phyloP scores from a whole-genome alignment of 2,113 vertebrate species.

The Platysternon megacephalum region DNA sequence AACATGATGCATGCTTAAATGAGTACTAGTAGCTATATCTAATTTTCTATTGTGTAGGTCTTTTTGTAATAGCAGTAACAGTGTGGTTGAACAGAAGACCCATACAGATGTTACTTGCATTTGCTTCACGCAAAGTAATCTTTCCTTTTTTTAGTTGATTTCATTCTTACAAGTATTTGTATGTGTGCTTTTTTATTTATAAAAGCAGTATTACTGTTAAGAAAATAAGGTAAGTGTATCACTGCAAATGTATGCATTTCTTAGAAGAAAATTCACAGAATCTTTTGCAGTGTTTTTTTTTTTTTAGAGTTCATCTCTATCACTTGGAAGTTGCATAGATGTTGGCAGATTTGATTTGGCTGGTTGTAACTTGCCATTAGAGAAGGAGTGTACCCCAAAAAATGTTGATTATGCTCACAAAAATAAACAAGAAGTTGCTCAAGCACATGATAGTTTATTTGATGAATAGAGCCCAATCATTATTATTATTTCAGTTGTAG shows the following conservation, averaged over 20 bases:
- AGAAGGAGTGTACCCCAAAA: accelerated
- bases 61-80: not conserved
- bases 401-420: not conserved
- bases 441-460: not conserved
- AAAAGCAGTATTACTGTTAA: not conserved
- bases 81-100: not conserved
- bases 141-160: not conserved
- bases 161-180: not conserved
- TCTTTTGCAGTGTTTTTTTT: not conserved
- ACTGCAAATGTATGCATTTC: not conserved
- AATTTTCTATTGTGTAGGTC: not conserved
- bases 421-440: not conserved
- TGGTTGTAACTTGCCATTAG: not conserved
- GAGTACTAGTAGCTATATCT: not conserved
- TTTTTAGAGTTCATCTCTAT: not conserved
- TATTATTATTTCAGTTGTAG: not conserved
- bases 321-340: not conserved
- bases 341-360: not conserved
- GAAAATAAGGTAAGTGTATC: not conserved
- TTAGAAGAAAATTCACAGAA: not conserved
- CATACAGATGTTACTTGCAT: not conserved
- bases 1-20: not conserved
- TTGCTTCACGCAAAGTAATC: not conserved
- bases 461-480: not conserved
- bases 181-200: not conserved